Evolutionary conservation across 2,113 vertebrate species (phyloP), one percentile per base, ranked within the genome.

Genomic region (Rynchops niger): DNA sequence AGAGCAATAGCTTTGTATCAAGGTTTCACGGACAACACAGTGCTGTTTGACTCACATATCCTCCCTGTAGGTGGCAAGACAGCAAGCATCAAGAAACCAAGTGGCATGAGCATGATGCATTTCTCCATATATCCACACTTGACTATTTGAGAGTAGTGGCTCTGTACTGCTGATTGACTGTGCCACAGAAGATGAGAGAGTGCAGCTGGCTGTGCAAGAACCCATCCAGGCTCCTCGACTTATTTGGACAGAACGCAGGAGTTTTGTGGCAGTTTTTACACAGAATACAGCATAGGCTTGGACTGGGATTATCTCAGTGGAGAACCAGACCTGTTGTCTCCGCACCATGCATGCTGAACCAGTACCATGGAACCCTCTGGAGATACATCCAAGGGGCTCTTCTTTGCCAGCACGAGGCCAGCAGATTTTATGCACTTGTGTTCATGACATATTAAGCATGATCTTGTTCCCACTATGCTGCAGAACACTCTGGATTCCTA

Each of bases 401-500:
- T 80, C 32, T 66, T 84, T 70, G 69, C 53, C 69, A 78, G n/a
- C 12, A 50, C 0, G 0, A 74, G 0, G 3, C 47, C 77, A 84
- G 59, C 17, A 74, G 65, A 47, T 84, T 94, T 92, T 88, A 78
- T 21, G 30, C 20, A 56, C 15, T 86, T 90, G 42, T 45, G 22
- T 53, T 86, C 25, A 58, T 71, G n/a, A 20, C 34, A 8, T 40
- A 43, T 52, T 73, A 79, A 73, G 30, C 12, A 27, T 49, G 32
- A 74, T 66, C 47, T 74, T 29, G 4, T 52, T 96, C 38, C 61
- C 40, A 17, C 65, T 69, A 19, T 56, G 65, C 26, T 85, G 70
- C 49, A 79, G 61, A 93, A 34, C 23, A 30, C 36, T 76, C 34
- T 47, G 19, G 21, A 65, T 96, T 96, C 95, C 78, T 96, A 95